Conservation (phyloP, 2,888 invertebrate genomes). For the Eristalinus sepulchralis region DNA sequence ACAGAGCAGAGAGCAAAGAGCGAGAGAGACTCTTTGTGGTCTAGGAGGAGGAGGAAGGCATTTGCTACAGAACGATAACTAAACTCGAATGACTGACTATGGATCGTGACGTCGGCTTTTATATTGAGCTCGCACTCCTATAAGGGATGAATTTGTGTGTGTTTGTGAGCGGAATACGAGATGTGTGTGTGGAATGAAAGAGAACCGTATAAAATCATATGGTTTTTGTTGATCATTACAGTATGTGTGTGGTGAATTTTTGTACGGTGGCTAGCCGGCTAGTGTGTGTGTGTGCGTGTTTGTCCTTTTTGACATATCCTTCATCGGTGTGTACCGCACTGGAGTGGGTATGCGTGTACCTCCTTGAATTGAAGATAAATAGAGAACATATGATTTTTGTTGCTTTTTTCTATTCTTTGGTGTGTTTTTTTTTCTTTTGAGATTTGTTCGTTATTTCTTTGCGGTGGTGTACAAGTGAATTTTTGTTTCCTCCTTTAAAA, state of each 20-base stretch:
- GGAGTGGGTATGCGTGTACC: conserved; percentile 9
- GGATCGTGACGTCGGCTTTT: conserved; percentile 67
- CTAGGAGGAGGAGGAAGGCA: conserved; percentile 56
- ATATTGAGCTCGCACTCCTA: conserved; percentile 47
- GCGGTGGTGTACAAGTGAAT: conserved; percentile 59
- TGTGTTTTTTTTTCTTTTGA: conserved; percentile 5
- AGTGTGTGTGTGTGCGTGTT: conserved; percentile 9
- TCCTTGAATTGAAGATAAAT: conserved; percentile 33
- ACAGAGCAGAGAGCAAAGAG: not conserved
- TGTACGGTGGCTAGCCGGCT: not conserved
- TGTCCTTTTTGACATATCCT: conserved; percentile 68
- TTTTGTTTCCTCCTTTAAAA: conserved; percentile 7
- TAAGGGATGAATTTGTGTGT: conserved; percentile 47
- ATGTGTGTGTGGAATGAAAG: conserved; percentile 39
- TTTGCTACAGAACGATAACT: conserved; percentile 68
- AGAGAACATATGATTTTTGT: conserved; percentile 69
- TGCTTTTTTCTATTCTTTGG: conserved; percentile 40
- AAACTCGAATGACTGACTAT: conserved; percentile 71
- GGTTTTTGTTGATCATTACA: conserved; percentile 23
- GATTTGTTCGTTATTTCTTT: not conserved
- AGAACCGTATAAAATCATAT: conserved; percentile 52
- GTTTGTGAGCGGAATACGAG: conserved; percentile 16
- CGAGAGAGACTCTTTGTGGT: conserved; percentile 10
- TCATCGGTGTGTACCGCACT: not conserved
- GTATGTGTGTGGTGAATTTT: not conserved